A percentile compares a stretch with the other conserved stretches of the same genome.
phyloP scores from a whole-genome alignment of 1,140 invertebrate species.

The Streblospio benedicti region DNA sequence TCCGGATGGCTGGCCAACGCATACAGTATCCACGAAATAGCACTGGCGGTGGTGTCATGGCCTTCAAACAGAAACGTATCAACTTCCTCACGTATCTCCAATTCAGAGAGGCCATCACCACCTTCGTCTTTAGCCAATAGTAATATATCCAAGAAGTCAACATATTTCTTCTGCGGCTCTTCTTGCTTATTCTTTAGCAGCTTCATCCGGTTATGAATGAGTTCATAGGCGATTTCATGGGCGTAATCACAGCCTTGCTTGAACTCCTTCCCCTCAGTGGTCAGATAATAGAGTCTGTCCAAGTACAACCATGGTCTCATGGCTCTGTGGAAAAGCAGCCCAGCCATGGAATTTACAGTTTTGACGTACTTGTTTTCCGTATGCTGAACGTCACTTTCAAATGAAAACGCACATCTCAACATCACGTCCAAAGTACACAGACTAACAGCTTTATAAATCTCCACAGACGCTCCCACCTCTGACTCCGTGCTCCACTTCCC shows the following conservation, averaged over 20 bases:
- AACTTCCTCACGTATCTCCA: slow-evolving; percentile 29
- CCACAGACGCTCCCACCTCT: background rate
- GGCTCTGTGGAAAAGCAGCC: background rate
- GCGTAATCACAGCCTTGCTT: background rate
- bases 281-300: background rate
- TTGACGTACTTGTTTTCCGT: background rate
- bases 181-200: background rate
- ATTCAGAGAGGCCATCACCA: slow-evolving; percentile 14
- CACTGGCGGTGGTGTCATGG: slow-evolving; percentile 13
- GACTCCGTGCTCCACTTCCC: too few relatives aligned
- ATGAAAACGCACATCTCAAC: background rate
- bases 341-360: background rate
- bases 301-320: background rate
- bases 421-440: background rate
- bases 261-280: background rate
- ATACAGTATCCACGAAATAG: slow-evolving; percentile 61
- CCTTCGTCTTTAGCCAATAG: slow-evolving; percentile 20
- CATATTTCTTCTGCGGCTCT: background rate
- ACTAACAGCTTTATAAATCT: background rate
- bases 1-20: slow-evolving; percentile 64
- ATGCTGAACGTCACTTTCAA: background rate
- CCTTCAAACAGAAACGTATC: slow-evolving; percentile 33
- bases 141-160: slow-evolving; percentile 33
- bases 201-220: background rate
- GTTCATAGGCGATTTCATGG: background rate